These are phyloP conservation scores for Pristionchus arcanus DNA, from an alignment of 2,888 invertebrate species.

Conservation along the genomic window DNA sequence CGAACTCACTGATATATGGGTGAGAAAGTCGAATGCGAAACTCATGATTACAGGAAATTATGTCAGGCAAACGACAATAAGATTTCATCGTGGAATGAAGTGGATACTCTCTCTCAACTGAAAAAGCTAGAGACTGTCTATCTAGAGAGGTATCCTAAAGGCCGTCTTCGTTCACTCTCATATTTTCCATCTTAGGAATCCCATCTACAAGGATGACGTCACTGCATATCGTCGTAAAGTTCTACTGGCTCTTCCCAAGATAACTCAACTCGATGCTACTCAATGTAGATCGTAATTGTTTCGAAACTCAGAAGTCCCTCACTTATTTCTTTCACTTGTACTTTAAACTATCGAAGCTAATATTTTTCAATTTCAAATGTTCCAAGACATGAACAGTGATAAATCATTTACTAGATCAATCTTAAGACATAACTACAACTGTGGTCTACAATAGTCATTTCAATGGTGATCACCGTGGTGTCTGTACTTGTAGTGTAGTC, in stretches of 20 bases:
- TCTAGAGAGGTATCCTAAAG: constrained; percentile 84
- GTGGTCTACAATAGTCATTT: constrained; percentile 57
- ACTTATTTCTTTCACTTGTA: constrained; percentile 17
- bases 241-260: constrained; percentile 89
- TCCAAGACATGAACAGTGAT: constrained; percentile 8
- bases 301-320: not conserved
- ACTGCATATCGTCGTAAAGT: constrained; percentile 85
- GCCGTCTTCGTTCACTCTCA: not conserved
- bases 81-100: constrained; percentile 89
- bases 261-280: constrained; percentile 94
- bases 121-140: constrained; percentile 87
- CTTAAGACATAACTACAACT: constrained; percentile 19
- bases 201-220: constrained; percentile 80
- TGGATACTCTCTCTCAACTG: constrained; percentile 85
- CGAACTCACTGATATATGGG: constrained; percentile 96
- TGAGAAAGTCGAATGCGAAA: constrained; percentile 81
- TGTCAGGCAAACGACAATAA: constrained; percentile 92
- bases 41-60: not conserved
- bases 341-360: not conserved
- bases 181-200: constrained; percentile 84
- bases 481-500: constrained; percentile 73
- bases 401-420: constrained; percentile 39
- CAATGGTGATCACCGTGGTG: constrained; percentile 61
- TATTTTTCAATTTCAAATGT: constrained; percentile 24
- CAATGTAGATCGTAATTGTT: constrained; percentile 52